Evolutionary conservation across 2,888 invertebrate genomes (phyloP).

Genomic region (Apodemia duryi): DNA sequence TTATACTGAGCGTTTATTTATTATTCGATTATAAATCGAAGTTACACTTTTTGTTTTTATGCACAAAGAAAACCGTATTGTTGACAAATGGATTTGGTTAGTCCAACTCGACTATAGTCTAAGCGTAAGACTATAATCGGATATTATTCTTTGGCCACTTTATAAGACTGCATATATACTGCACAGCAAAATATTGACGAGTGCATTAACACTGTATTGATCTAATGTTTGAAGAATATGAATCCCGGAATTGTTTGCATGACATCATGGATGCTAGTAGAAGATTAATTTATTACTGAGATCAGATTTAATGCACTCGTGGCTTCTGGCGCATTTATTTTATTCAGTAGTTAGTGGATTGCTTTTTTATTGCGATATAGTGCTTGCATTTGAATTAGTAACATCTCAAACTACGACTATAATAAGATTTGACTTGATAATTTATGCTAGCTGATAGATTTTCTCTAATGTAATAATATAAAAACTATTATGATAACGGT

Average conservation of each 20-base stretch:
- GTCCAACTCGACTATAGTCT: too few species aligned
- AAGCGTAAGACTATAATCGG: neutral
- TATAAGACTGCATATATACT: neutral
- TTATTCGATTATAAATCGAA: too few species aligned
- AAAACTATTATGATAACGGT: too few species aligned
- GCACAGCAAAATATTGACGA: neutral
- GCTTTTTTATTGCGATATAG: slow-evolving; percentile 12
- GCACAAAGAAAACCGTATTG: neutral
- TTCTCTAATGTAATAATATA: too few species aligned
- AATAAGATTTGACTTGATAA: neutral
- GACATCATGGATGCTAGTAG: neutral
- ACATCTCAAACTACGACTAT: neutral
- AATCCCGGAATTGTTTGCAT: neutral
- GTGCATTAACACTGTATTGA: neutral
- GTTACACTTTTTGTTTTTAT: too few species aligned
- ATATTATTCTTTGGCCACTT: neutral
- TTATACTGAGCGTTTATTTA: neutral
- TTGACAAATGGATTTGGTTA: neutral
- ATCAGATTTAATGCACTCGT: slow-evolving; percentile 10
- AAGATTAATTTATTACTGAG: neutral
- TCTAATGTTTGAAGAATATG: neutral
- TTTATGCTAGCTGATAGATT: too few species aligned
- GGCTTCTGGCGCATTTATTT: slow-evolving; percentile 17
- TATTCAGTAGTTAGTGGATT: slow-evolving; percentile 1
- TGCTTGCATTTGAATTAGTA: neutral